Evolutionary conservation across 1,140 invertebrate genomes (phyloP).

Genomic region (Lepidurus arcticus): DNA sequence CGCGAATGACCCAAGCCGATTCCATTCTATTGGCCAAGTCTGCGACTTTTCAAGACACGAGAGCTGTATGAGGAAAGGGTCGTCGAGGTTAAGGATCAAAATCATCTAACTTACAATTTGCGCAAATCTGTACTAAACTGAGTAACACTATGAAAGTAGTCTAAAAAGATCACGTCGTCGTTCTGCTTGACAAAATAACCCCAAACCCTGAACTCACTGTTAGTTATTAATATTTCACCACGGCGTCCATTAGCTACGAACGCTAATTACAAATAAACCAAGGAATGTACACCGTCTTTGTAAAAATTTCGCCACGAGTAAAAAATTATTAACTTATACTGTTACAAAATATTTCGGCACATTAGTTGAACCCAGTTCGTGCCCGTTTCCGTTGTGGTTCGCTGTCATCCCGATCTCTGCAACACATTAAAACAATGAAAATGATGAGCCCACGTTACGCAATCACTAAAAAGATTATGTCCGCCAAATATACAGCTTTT

Average conservation of each 20-base stretch:
- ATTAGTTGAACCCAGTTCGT: conserved; percentile 12
- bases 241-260: not conserved
- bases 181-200: too few relatives aligned
- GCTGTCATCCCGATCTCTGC: not conserved
- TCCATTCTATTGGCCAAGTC: not conserved
- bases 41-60: too few relatives aligned
- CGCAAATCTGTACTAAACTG: too few relatives aligned
- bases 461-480: not conserved
- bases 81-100: too few relatives aligned
- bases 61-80: too few relatives aligned
- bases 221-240: not conserved
- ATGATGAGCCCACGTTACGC: not conserved
- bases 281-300: conserved; percentile 1
- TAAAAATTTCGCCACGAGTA: not conserved
- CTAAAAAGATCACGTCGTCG: too few relatives aligned
- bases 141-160: too few relatives aligned
- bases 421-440: not conserved
- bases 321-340: not conserved
- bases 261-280: not conserved
- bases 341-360: not conserved
- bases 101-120: too few relatives aligned
- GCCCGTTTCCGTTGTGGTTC: conserved; percentile 5
- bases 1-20: not conserved
- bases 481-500: not conserved
- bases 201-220: too few relatives aligned